These are phyloP conservation scores for Elachura formosa DNA, from an alignment of 2,113 vertebrate genomes.

Conservation along the genomic window DNA sequence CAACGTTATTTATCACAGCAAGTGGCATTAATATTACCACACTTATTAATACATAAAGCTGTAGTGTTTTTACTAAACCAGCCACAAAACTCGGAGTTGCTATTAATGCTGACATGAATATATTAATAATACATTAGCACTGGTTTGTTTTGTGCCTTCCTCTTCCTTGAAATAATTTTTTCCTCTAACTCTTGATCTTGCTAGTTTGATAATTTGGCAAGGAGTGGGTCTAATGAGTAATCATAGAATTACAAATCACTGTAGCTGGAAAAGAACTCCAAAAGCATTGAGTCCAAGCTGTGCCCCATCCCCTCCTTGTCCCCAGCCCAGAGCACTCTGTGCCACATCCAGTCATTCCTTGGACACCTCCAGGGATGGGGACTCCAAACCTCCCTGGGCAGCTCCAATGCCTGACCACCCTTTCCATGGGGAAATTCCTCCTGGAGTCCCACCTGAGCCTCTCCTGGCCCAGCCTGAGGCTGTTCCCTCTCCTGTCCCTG, in stretches of 20 bases:
- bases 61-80: background rate
- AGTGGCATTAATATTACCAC: background rate
- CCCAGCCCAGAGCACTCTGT: background rate
- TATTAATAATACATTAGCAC: background rate
- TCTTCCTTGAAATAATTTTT: background rate
- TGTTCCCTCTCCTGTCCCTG: background rate
- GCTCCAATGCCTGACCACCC: rapidly evolving
- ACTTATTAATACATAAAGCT: slow-evolving; percentile 18
- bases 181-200: background rate
- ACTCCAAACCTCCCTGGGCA: background rate
- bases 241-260: background rate
- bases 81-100: background rate
- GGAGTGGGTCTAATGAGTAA: background rate
- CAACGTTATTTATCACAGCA: background rate
- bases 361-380: background rate
- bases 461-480: background rate
- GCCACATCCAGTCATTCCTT: rapidly evolving
- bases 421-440: rapidly evolving
- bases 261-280: background rate
- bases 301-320: rapidly evolving
- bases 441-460: rapidly evolving
- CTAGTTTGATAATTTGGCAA: background rate
- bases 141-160: background rate
- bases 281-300: background rate
- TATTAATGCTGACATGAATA: background rate